Percentiles rank a stretch among this genome's conserved stretches.
phyloP scores from a whole-genome alignment of 2,113 vertebrate species.

The Typhlomys cinereus region DNA sequence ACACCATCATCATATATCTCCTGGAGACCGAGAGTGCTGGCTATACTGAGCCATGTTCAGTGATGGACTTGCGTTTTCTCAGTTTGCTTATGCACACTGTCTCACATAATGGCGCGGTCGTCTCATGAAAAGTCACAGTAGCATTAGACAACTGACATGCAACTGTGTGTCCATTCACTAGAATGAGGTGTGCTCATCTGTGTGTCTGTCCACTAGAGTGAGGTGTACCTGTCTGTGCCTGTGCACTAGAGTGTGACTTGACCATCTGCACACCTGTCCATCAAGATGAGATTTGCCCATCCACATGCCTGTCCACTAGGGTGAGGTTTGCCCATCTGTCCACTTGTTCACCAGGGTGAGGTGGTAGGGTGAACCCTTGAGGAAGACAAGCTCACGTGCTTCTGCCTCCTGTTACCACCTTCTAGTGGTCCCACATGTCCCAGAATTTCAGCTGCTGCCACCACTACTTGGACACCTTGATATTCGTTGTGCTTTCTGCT shows the following conservation, averaged over 20 bases:
- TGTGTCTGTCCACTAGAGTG: fast-evolving
- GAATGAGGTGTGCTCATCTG: too few relatives aligned
- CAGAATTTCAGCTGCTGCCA: fast-evolving
- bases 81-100: not conserved
- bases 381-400: fast-evolving
- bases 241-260: too few relatives aligned
- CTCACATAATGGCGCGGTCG: not conserved
- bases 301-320: too few relatives aligned
- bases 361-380: fast-evolving
- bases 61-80: not conserved
- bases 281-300: too few relatives aligned
- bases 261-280: too few relatives aligned
- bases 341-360: fast-evolving
- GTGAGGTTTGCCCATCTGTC: too few relatives aligned
- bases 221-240: too few relatives aligned
- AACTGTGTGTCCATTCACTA: not conserved
- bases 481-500: not conserved
- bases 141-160: not conserved
- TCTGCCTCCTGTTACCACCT: too few relatives aligned
- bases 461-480: fast-evolving
- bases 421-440: fast-evolving
- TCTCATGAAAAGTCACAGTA: not conserved
- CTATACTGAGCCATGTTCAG: not conserved
- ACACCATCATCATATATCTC: not conserved
- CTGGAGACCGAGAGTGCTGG: not conserved